Evolutionary conservation across 2,888 invertebrate genomes (phyloP).

Genomic region (Ceriagrion tenellum): DNA sequence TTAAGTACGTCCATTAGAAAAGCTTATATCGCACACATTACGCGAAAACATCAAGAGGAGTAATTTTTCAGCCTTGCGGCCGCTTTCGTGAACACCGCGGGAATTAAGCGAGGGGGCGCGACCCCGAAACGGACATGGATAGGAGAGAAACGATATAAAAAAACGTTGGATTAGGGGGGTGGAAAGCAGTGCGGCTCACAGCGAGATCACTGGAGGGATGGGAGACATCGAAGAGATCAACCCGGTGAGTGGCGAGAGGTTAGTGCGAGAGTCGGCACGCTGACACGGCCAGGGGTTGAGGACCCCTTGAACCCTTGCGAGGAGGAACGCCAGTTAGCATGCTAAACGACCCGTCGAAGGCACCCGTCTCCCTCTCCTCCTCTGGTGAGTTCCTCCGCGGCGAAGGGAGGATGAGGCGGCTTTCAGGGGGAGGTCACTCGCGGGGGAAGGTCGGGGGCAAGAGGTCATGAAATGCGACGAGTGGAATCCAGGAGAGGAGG

Average conservation of each 20-base stretch:
- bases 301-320: not conserved
- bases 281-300: constrained; percentile 4
- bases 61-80: too few species aligned
- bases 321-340: not conserved
- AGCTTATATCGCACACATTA: too few species aligned
- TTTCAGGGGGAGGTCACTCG: not conserved
- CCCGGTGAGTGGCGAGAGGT: not conserved
- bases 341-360: constrained; percentile 12
- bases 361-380: too few species aligned
- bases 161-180: not conserved
- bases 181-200: not conserved
- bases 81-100: not conserved
- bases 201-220: not conserved
- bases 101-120: not conserved
- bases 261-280: not conserved
- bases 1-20: too few species aligned
- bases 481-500: not conserved
- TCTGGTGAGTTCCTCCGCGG: not conserved
- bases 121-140: not conserved
- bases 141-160: not conserved
- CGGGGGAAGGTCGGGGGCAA: not conserved
- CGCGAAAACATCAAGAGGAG: too few species aligned
- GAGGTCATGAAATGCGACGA: not conserved
- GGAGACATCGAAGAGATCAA: not conserved
- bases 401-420: too few species aligned